Evolutionary conservation across 30 jellyfish, hydroid and myxozoan species (phyloP).

Genomic region (Turritopsis dohrnii): DNA sequence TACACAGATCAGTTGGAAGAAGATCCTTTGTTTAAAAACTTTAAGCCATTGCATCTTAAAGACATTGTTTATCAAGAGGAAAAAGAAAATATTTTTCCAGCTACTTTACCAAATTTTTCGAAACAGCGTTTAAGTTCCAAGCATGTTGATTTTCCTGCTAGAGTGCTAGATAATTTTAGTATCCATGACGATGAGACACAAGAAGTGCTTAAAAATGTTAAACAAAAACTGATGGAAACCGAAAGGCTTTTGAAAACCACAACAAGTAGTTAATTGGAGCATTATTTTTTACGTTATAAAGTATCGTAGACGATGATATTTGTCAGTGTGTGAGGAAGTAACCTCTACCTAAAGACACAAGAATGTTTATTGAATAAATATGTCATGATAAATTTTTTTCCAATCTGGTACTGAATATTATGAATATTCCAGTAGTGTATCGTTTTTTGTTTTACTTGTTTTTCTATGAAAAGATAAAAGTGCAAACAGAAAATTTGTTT

Average conservation of each 20-base stretch:
- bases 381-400: not conserved
- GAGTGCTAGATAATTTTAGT: not conserved
- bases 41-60: conserved; percentile 9
- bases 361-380: not conserved
- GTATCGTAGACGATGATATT: too few relatives aligned
- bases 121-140: not conserved
- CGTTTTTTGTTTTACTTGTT: too few relatives aligned
- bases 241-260: conserved; percentile 16
- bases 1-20: conserved; percentile 36
- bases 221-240: conserved; percentile 19
- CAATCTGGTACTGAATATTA: not conserved
- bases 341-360: too few relatives aligned
- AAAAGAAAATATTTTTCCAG: conserved; percentile 4
- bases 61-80: conserved; percentile 9
- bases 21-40: conserved; percentile 16
- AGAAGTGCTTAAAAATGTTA: conserved; percentile 17
- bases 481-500: too few relatives aligned
- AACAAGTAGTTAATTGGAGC: not conserved
- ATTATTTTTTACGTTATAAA: too few relatives aligned
- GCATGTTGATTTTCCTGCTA: not conserved
- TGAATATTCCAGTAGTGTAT: too few relatives aligned
- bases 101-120: not conserved
- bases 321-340: too few relatives aligned
- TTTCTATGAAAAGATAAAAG: too few relatives aligned
- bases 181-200: conserved; percentile 8